Conservation (phyloP, 2,888 invertebrate species). For the Cheilosia vulpina region DNA sequence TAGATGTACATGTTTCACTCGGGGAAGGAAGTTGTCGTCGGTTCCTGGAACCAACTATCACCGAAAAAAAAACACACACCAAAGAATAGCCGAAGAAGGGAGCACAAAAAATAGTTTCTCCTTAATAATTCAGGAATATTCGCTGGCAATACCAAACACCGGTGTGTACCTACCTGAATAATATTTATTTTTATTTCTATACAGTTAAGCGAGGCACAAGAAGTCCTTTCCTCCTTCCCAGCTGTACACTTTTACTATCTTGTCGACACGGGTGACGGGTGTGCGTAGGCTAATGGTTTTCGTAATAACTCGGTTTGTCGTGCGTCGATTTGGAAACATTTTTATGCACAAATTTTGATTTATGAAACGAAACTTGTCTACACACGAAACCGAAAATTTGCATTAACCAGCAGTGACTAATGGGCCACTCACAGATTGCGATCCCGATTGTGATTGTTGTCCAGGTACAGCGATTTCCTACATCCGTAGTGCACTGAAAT, state of each 20-base stretch:
- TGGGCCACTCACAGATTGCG: not conserved
- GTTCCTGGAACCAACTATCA: slow-evolving; percentile 73
- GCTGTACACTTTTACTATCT: slow-evolving; percentile 1
- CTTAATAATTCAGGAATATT: slow-evolving; percentile 65
- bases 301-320: slow-evolving; percentile 25
- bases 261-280: slow-evolving; percentile 4
- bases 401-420: slow-evolving; percentile 9
- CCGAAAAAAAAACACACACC: not conserved
- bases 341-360: slow-evolving; percentile 53
- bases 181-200: slow-evolving; percentile 60
- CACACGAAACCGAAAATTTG: slow-evolving; percentile 13
- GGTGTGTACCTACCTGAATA: slow-evolving; percentile 33
- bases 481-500: not conserved
- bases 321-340: slow-evolving; percentile 35
- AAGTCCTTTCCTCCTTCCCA: slow-evolving; percentile 28
- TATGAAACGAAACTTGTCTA: slow-evolving; percentile 38
- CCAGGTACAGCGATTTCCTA: not conserved
- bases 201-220: slow-evolving; percentile 12
- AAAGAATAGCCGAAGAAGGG: slow-evolving; percentile 9
- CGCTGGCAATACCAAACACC: slow-evolving; percentile 4
- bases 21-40: slow-evolving; percentile 46
- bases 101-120: slow-evolving; percentile 6
- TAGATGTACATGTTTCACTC: slow-evolving; percentile 19
- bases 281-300: slow-evolving; percentile 12
- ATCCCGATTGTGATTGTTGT: not conserved